Evolutionary conservation across 2,888 invertebrate genomes (phyloP).

Genomic region (Andrena bicolor): DNA sequence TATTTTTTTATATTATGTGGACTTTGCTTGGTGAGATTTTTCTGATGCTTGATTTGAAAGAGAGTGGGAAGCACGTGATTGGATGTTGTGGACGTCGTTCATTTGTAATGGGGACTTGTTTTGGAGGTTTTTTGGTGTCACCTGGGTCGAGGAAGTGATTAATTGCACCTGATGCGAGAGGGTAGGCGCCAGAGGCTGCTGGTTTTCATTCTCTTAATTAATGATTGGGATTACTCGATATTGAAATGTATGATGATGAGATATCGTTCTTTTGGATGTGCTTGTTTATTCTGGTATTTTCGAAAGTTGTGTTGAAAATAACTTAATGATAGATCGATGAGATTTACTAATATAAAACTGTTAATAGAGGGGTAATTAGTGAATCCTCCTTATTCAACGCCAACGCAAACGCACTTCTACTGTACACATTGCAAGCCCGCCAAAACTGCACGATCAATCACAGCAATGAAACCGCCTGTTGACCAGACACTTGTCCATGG

Average conservation of each 20-base stretch:
- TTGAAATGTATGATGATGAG: slow-evolving; percentile 3
- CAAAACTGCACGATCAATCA: slow-evolving; percentile 4
- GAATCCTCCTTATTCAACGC: not conserved
- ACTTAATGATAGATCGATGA: no score
- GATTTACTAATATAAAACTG: not conserved
- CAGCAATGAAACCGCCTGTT: not conserved
- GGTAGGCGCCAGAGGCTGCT: not conserved
- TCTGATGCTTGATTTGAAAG: not conserved
- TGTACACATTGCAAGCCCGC: slow-evolving; percentile 12
- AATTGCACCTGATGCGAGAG: not conserved
- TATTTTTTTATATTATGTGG: not conserved
- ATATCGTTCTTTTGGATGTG: not conserved
- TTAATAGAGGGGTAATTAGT: not conserved
- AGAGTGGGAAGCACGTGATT: not conserved
- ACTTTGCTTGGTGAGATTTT: not conserved
- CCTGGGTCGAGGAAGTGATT: not conserved
- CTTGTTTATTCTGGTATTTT: not conserved
- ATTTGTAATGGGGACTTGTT: not conserved
- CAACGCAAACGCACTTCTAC: not conserved
- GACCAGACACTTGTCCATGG: not conserved
- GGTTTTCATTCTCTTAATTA: slow-evolving; percentile 3
- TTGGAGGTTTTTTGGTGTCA: not conserved
- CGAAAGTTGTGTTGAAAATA: no score
- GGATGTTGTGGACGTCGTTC: not conserved
- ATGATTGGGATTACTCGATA: not conserved